phyloP scores from a whole-genome alignment of 2,797 vertebrate species.

The Lacerta bilineata region DNA sequence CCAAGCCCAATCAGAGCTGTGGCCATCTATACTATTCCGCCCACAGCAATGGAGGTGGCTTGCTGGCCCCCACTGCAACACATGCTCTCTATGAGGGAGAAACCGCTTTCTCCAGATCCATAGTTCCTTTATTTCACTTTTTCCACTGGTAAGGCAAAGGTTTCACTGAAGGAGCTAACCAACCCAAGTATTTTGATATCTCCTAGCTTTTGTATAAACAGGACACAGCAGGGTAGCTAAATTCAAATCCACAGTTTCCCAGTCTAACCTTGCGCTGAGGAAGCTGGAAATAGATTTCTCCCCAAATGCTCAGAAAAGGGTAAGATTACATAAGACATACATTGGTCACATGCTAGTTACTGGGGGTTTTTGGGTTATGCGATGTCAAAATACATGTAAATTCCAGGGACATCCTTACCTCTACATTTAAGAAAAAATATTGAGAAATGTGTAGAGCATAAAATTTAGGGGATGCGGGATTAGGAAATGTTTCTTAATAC shows the following conservation, averaged over 20 bases:
- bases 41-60: too few species aligned
- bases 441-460: conserved; percentile 31
- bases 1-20: too few species aligned
- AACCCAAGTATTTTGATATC: neutral
- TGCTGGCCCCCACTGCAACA: too few species aligned
- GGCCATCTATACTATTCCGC: too few species aligned
- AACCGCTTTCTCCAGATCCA: neutral
- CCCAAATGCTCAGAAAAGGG: neutral
- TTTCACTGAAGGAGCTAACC: neutral
- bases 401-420: neutral
- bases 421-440: neutral
- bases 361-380: neutral
- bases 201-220: neutral
- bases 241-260: neutral
- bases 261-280: neutral
- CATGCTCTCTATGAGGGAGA: too few species aligned
- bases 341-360: neutral
- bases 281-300: neutral
- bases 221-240: neutral
- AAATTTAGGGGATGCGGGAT: conserved; percentile 42
- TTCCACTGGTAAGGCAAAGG: neutral
- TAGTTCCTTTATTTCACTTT: neutral
- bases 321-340: neutral
- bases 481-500: neutral
- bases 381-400: neutral